Conservation (phyloP, 2,888 invertebrate species). For the Helleia helle region DNA sequence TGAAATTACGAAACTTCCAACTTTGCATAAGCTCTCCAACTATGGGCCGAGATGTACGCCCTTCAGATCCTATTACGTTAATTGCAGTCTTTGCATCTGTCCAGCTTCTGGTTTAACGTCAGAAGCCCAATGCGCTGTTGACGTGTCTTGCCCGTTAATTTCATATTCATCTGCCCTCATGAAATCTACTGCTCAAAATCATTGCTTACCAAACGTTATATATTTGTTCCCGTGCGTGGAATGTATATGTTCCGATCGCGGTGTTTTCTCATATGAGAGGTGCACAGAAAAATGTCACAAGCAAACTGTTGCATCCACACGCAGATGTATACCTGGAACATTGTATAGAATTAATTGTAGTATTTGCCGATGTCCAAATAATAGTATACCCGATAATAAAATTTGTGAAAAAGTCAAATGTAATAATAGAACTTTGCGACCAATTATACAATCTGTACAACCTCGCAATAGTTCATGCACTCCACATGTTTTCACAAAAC, state of each 20-base stretch:
- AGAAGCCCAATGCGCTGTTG: conserved; percentile 48
- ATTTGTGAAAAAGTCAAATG: conserved; percentile 38
- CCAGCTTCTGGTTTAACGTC: conserved; percentile 44
- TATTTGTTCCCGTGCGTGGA: conserved; percentile 52
- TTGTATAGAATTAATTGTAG: conserved; percentile 48
- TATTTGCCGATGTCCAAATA: conserved; percentile 45
- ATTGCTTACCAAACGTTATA: conserved; percentile 55
- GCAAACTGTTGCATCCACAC: neutral
- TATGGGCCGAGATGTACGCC: conserved; percentile 40
- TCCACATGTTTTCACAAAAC: conserved; percentile 39
- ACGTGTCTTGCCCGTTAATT: conserved; percentile 36
- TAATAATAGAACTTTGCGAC: conserved; percentile 18
- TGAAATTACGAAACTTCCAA: conserved; percentile 14
- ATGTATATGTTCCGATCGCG: conserved; percentile 48
- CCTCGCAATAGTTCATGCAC: conserved; percentile 29
- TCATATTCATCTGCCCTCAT: conserved; percentile 21
- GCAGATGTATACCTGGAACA: conserved; percentile 39
- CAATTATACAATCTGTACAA: conserved; percentile 25
- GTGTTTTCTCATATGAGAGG: conserved; percentile 39
- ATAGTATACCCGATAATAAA: conserved; percentile 31
- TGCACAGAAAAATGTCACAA: conserved; percentile 46
- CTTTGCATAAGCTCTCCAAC: conserved; percentile 11
- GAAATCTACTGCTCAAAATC: conserved; percentile 25
- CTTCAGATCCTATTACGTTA: conserved; percentile 45
- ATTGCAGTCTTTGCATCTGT: conserved; percentile 54